A percentile compares a stretch with the other conserved stretches of the same genome.
Conservation (phyloP, 2,888 invertebrate species). For the Marasmarcha lunaedactyla region DNA sequence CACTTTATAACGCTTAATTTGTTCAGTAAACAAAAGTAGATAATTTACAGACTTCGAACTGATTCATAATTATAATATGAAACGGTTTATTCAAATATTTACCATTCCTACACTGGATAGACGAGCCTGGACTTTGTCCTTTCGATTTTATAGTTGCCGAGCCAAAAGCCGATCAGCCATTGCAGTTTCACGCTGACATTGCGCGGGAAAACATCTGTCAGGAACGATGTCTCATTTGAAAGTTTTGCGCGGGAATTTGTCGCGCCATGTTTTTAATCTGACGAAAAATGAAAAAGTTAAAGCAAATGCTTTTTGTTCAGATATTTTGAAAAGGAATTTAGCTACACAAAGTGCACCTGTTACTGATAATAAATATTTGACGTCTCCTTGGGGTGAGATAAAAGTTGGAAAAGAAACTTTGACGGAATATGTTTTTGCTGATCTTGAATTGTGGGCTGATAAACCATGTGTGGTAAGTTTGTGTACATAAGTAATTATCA, state of each 20-base stretch:
- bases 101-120: too few species aligned
- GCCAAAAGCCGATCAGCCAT: slow-evolving; percentile 34
- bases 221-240: slow-evolving; percentile 53
- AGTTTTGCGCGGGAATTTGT: slow-evolving; percentile 53
- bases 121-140: slow-evolving; percentile 48
- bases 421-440: slow-evolving; percentile 71
- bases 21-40: too few species aligned
- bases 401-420: slow-evolving; percentile 67
- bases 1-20: too few species aligned
- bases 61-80: too few species aligned
- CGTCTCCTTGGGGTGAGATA: slow-evolving; percentile 60
- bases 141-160: slow-evolving; percentile 18
- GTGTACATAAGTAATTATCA: too few species aligned
- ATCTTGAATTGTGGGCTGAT: slow-evolving; percentile 67
- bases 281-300: slow-evolving; percentile 31
- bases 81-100: too few species aligned
- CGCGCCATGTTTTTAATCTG: slow-evolving; percentile 43
- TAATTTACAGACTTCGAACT: too few species aligned
- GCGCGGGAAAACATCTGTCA: slow-evolving; percentile 32
- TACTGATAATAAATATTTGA: slow-evolving; percentile 36
- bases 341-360: slow-evolving; percentile 42
- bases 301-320: slow-evolving; percentile 17
- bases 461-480: slow-evolving; percentile 74
- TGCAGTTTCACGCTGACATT: slow-evolving; percentile 10
- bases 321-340: slow-evolving; percentile 28